Evolutionary conservation across 2,113 vertebrate genomes (phyloP), one percentile per base, ranked within the genome.

Genomic region (Peromyscus maniculatus): DNA sequence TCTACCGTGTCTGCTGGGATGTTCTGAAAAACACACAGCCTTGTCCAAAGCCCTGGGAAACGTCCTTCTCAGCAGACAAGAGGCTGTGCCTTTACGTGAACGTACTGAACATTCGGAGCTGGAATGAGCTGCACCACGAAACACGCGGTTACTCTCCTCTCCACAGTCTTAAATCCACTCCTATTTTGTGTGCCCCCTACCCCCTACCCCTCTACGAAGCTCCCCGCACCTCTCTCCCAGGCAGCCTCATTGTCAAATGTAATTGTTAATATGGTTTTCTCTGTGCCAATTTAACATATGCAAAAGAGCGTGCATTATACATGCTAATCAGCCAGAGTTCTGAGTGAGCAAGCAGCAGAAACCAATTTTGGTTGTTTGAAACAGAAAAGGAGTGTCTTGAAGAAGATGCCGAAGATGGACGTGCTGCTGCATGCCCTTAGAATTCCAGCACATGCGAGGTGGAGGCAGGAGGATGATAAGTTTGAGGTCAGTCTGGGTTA

Each of bases 221-320:
- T 92, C 12, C 78, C 46, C 39, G 69, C 69, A 62, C 12, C 12
- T 62, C 94, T n/a, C 8, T 75, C 46, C 57, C 19, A 89, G 84
- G 43, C 77, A 77, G 59, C 82, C 3, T 71, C 59, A 64, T 46
- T 36, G 5, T 89, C 95, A 95, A 69, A 91, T n/a, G 39, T 71
- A 82, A 67, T 88, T 89, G 39, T 82, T 84, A 91, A 88, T 46
- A n/a, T 9, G n/a, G 33, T 96, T 97, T 93, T 74, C 97, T 89
- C 87, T 7, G 0, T 52, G 92, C 57, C 67, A n/a, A 92, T 90
- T 87, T 87, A 89, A 87, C 46, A n/a, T 77, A 84, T 43, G 66
- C 75, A 86, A 71, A 94, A 90, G 16, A 31, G 75, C 49, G 1
- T 75, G 43, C 17, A 62, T 96, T 91, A 52, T 26, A 43, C 33